These are phyloP conservation scores for Cynopterus sphinx DNA, from an alignment of 2,797 vertebrate genomes.

Conservation along the genomic window DNA sequence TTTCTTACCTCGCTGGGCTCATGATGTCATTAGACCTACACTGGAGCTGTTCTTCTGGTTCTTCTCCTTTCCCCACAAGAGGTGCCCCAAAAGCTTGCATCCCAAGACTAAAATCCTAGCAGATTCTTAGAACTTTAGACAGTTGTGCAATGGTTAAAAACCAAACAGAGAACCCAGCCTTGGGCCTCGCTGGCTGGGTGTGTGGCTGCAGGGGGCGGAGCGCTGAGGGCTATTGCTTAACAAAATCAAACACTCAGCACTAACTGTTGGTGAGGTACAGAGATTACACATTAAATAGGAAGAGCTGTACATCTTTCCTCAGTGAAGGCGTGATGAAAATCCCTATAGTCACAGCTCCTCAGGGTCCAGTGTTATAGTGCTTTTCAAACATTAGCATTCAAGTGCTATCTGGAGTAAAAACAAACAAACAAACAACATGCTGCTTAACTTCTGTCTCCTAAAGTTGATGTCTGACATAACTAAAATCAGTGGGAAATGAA, in stretches of 20 bases:
- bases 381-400: neutral
- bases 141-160: slow-evolving; percentile 37
- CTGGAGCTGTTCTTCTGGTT: neutral
- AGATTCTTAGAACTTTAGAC: neutral
- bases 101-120: neutral
- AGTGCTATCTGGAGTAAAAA: neutral
- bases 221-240: neutral
- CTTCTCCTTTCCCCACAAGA: neutral
- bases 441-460: neutral
- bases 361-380: neutral
- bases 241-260: neutral
- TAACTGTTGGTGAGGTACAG: neutral
- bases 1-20: neutral
- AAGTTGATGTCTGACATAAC: neutral
- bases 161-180: neutral
- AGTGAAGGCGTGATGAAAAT: neutral
- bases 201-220: neutral
- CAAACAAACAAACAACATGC: neutral
- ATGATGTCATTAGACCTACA: neutral
- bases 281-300: neutral
- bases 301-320: neutral
- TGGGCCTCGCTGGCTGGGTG: neutral
- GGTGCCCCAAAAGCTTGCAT: neutral
- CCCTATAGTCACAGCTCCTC: neutral
- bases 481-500: neutral